Base-by-base conservation (phyloP, 2,888 invertebrate species). In the Diaphora mendica region DNA sequence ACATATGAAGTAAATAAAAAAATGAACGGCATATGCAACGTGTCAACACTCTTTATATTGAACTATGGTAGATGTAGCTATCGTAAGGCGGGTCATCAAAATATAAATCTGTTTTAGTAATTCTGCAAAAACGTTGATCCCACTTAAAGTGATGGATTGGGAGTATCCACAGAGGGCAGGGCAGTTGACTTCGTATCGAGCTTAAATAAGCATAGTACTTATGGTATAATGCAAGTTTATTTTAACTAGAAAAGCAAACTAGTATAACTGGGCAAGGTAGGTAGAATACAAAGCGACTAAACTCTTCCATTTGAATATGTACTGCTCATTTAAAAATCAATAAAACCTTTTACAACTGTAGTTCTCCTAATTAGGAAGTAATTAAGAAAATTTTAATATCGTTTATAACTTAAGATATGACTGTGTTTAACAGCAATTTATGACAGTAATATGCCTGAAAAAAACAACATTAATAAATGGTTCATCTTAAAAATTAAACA, bases 341-440 rank as follows among this genome's bases (percentile, higher is more conserved):
- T 68, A 39, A 68, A 68, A 55, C 13, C 51, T 55, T 68, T 30
- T 66, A 33, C 33, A 51, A 68, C 55, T 55, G 55, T 35, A 35
- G n/a, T 15, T 23, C 23, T 23, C 23, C 8, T n/a, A 68, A 33
- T 55, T 15, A 33, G 23, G n/a, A 35, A 55, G 33, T 68, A n/a
- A 68, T 68, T 55, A 35, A 55, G 35, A 9, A 68, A 23, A 68
- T 35, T 68, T 55, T 23, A 68, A 68, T 51, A 51, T 35, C 51
- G 11, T 7, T 68, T 35, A 68, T 68, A 55, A 8, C 55, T 55
- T 68, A 1, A 68, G 51, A 68, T 48, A 26, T 20, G 15, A 17
- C 44, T 44, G 44, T 17, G 44, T 15, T 44, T 15, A 44, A 44
- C 44, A 44, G 15, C 3, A 3, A 17, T 17, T 44, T 17, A 44